phyloP scores from a whole-genome alignment of 2,113 vertebrate genomes.

The Pholis gunnellus region DNA sequence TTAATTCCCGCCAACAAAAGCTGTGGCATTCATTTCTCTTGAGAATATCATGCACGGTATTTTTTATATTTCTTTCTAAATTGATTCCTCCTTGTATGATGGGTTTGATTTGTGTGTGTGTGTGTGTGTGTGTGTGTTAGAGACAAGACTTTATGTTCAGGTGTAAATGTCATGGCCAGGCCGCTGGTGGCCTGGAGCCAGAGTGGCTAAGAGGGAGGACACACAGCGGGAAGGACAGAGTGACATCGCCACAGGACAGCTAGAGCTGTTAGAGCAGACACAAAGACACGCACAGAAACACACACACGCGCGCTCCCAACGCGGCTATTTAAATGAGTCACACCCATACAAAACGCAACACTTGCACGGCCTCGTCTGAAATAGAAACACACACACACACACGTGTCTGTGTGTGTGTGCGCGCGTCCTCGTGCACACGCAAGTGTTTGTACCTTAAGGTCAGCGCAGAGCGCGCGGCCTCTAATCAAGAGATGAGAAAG shows the following conservation, averaged over 20 bases:
- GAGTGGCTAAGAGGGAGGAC: constrained; percentile 51
- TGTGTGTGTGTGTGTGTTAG: not conserved
- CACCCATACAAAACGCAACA: constrained; percentile 10
- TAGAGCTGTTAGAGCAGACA: constrained; percentile 6
- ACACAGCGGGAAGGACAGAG: constrained; percentile 60
- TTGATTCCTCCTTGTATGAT: not conserved
- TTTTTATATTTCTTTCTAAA: not conserved
- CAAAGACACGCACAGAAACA: not conserved
- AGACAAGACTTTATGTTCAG: constrained; percentile 25
- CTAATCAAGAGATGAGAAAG: constrained; percentile 68
- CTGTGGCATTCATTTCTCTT: not conserved
- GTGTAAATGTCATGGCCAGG: constrained; percentile 55
- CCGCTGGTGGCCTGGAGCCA: constrained; percentile 49
- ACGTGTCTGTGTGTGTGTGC: not conserved
- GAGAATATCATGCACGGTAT: not conserved
- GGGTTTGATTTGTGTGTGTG: not conserved
- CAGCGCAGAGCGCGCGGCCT: constrained; percentile 24
- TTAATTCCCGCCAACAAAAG: not conserved
- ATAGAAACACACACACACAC: constrained; percentile 23
- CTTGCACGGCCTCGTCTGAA: constrained; percentile 39
- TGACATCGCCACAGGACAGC: constrained; percentile 62
- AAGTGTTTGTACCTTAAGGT: constrained; percentile 59
- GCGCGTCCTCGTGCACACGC: not conserved
- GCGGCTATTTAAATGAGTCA: constrained; percentile 56
- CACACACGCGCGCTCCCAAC: constrained; percentile 3